Base-by-base conservation (phyloP, 2,888 invertebrate genomes). In the Brassicogethes aeneus region DNA sequence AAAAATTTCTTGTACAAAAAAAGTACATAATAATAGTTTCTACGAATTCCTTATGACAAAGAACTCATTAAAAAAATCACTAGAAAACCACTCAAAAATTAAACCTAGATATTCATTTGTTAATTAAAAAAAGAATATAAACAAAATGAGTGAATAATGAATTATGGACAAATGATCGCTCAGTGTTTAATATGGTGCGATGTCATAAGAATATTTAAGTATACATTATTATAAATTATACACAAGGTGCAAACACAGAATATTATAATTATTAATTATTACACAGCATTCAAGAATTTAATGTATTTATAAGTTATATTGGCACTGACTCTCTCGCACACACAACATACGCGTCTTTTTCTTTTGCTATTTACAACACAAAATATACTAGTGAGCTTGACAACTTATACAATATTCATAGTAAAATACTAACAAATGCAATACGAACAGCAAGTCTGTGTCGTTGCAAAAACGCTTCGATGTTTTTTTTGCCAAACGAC, bases 181-280 rank as follows among this genome's bases (percentile, higher is more conserved):
- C 23, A 34, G 56, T 54, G 53, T 57, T 49, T 53, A 45, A 52
- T 56, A 55, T 53, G 55, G 60, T 61, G 59, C 60, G 57, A 61
- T 60, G 56, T 60, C 59, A 59, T 62, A 59, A 61, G 59, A 61
- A 61, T 56, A 55, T 54, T 60, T 56, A 61, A 59, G 58, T 62
- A 60, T 61, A 60, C 59, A 58, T 59, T 48, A 37, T 37, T 17
- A 17, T 52, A 63, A 65, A 61, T 56, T 61, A 64, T 64, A 59
- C 62, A 65, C 64, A 62, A 64, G 10, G 67, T 67, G 66, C 67
- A 66, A 66, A 66, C 66, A 66, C 64, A 64, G 62, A 66, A 60
- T 61, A 74, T 74, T 50, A 48, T 74, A 73, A 50, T 55, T 50
- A 75, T 32, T 32, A n/a, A 47, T 66, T 58, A 66, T 73, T 76